Evolutionary conservation across 92 coral and sea anemone genomes (phyloP).

Genomic region (Umimayanthus kanabou): DNA sequence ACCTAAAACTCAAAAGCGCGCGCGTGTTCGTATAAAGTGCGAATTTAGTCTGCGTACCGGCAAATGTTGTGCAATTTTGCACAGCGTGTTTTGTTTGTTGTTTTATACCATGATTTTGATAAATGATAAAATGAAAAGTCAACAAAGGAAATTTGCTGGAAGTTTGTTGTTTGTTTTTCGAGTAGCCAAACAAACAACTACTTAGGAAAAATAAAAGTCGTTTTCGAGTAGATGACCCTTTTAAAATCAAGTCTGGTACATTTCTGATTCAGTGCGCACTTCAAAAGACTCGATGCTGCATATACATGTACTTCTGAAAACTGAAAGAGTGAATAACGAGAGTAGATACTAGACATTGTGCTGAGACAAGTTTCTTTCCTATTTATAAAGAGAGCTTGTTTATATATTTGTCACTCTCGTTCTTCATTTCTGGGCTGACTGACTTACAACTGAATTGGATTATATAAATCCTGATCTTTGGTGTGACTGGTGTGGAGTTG

Average conservation of each 20-base stretch:
- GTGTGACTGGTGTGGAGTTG: background rate
- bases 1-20: background rate
- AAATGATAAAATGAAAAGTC: background rate
- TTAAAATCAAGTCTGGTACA: background rate
- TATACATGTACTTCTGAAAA: too few species aligned
- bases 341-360: background rate
- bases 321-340: background rate
- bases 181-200: slow-evolving; percentile 26
- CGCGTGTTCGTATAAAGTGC: background rate
- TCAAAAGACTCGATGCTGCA: background rate
- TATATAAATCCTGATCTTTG: too few species aligned
- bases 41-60: background rate
- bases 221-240: slow-evolving; percentile 15
- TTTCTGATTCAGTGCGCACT: background rate
- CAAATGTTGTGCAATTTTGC: slow-evolving; percentile 5
- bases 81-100: background rate
- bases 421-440: background rate
- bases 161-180: background rate
- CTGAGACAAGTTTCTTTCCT: background rate
- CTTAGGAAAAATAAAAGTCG: slow-evolving; percentile 11
- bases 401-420: background rate
- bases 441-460: background rate
- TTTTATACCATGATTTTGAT: background rate
- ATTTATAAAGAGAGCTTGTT: background rate
- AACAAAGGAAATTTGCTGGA: slow-evolving; percentile 23